phyloP scores from a whole-genome alignment of 2,888 invertebrate genomes.

The Drosophila paranaensis region DNA sequence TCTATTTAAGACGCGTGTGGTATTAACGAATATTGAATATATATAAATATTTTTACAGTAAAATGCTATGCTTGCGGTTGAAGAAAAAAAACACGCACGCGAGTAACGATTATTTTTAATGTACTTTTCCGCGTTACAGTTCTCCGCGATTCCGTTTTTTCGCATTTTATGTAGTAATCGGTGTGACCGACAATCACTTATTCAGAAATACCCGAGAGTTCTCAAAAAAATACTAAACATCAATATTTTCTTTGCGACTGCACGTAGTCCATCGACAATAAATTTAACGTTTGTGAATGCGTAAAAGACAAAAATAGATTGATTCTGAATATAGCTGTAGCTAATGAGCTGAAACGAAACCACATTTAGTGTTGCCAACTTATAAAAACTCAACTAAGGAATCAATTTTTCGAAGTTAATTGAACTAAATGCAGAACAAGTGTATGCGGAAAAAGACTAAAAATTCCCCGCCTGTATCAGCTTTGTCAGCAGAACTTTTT shows the following conservation, averaged over 20 bases:
- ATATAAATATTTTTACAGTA: slow-evolving; percentile 15
- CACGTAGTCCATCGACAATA: not conserved
- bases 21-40: slow-evolving; percentile 15
- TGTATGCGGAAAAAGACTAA: not conserved
- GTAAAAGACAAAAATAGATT: not conserved
- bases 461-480: not conserved
- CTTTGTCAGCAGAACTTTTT: not conserved
- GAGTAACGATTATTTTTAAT: slow-evolving; percentile 57
- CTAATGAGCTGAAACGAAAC: not conserved
- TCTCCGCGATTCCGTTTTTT: slow-evolving; percentile 66
- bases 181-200: slow-evolving; percentile 37
- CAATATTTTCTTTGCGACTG: not conserved
- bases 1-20: slow-evolving; percentile 29
- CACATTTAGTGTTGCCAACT: not conserved
- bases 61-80: slow-evolving; percentile 23
- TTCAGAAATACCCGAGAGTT: slow-evolving; percentile 25
- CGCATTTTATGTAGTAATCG: slow-evolving; percentile 55
- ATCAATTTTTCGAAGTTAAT: not conserved
- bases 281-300: not conserved
- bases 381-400: not conserved
- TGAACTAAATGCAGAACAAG: no score
- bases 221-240: not conserved
- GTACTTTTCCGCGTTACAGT: slow-evolving; percentile 63
- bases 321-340: not conserved
- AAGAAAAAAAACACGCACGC: slow-evolving; percentile 51